Base-by-base conservation (phyloP, 2,113 vertebrate species). In the Herpetotheres cachinnans region DNA sequence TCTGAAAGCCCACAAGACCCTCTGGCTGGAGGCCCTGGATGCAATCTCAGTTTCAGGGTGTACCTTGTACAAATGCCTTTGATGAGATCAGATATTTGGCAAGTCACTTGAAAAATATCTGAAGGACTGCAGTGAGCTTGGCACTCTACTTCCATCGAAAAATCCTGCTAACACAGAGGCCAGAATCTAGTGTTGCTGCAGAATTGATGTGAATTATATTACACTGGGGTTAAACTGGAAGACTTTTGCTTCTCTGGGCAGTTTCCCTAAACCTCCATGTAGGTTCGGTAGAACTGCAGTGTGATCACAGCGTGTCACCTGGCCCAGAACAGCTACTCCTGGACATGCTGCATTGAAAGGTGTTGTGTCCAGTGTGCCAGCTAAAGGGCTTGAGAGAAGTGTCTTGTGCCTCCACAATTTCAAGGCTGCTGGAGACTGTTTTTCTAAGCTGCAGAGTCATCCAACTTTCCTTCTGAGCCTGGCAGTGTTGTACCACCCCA, bases 21-120 rank as follows among this genome's bases (percentile, higher is more conserved):
- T 86, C 42, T 96, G 90, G 87, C 74, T 90, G 67, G 25, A 86
- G 71, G 79, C 71, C 49, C 59, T 90, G 85, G 58, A 80, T 62
- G 18, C 30, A 73, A 32, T 32, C 42, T 88, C 62, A 29, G n/a
- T 77, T 93, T 82, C 82, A 85, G 62, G 61, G 30, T 72, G 46
- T 88, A 76, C 16, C 34, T 82, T 76, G 18, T 61, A 22, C 58
- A 72, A 90, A 59, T 56, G 49, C 32, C 25, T 90, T 76, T 54
- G 56, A 77, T 87, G 90, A 88, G 71, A 83, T 93, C 71, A 94
- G 85, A 50, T 83, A 80, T 77, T 86, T 88, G 90, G 73, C 93
- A 94, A 91, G 52, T 29, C 40, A 26, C 36, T 80, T 56, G 22
- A 82, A 95, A 96, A 85, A 76, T 76, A 72, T 36, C 73, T 91